Conservation (phyloP, 2,797 vertebrate species). For the Sphaeramia orbicularis region DNA sequence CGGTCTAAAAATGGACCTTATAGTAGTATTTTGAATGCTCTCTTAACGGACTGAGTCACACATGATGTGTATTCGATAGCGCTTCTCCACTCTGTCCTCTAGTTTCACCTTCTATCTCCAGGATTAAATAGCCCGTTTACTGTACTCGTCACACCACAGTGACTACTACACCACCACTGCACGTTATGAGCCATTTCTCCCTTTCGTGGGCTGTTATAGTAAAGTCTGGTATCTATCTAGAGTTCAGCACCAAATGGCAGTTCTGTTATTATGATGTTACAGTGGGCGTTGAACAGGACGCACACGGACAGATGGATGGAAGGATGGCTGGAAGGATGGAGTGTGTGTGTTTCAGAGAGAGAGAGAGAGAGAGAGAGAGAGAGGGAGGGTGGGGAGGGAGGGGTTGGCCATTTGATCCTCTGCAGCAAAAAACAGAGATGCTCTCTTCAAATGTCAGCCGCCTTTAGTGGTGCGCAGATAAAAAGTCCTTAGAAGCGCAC, state of each 20-base stretch:
- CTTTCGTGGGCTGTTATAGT: constrained; percentile 2
- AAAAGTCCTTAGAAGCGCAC: constrained; percentile 65
- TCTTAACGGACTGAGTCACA: constrained; percentile 15
- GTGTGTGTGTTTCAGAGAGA: constrained; percentile 35
- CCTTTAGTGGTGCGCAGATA: constrained; percentile 77
- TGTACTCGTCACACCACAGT: constrained; percentile 5
- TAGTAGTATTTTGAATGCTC: constrained; percentile 15
- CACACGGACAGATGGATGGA: constrained; percentile 64
- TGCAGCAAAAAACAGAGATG: constrained; percentile 84
- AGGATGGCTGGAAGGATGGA: constrained; percentile 52
- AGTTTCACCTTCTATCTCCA: constrained; percentile 65
- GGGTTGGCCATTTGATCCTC: constrained; percentile 85
- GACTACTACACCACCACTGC: neutral
- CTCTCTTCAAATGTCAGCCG: constrained; percentile 87
- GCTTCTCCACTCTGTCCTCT: constrained; percentile 59
- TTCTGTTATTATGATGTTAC: constrained; percentile 87
- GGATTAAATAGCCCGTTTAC: constrained; percentile 33
- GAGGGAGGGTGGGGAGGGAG: constrained; percentile 52
- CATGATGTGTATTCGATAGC: constrained; percentile 25
- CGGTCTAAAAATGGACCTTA: neutral
- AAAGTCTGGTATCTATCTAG: constrained; percentile 17
- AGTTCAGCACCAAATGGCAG: constrained; percentile 83
- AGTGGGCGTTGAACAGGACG: constrained; percentile 84
- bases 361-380: constrained; percentile 26
- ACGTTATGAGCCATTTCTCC: neutral